A percentile compares a stretch with the other conserved stretches of the same genome.
phyloP scores from a whole-genome alignment of 2,113 vertebrate genomes.

The Oriolus oriolus region DNA sequence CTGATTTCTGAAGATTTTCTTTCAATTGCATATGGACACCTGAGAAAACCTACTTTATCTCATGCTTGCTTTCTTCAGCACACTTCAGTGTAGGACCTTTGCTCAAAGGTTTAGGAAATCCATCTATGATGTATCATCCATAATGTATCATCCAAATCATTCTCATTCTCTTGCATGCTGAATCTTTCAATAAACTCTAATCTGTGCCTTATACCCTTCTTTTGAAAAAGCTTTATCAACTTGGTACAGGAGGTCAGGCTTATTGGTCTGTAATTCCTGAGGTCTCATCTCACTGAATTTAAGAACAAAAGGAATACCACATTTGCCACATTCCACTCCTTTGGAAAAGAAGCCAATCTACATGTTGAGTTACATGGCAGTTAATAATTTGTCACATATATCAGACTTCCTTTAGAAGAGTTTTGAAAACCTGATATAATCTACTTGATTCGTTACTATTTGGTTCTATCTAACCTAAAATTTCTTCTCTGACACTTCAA shows the following conservation, averaged over 20 bases:
- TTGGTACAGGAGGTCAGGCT: neutral
- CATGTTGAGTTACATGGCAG: neutral
- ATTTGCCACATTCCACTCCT: neutral
- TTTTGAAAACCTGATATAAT: slow-evolving; percentile 34
- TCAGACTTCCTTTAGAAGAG: neutral
- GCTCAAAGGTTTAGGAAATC: neutral
- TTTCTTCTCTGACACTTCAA: slow-evolving; percentile 7
- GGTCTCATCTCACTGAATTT: neutral
- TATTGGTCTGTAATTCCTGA: neutral
- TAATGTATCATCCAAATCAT: neutral
- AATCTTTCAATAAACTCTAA: neutral
- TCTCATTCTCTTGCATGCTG: neutral
- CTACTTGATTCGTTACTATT: slow-evolving; percentile 23
- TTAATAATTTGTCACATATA: slow-evolving; percentile 31
- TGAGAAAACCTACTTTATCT: neutral
- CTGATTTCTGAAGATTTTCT: neutral
- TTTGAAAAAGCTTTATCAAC: neutral
- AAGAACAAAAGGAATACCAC: neutral
- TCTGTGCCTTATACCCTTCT: fast-evolving
- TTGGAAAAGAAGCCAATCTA: neutral
- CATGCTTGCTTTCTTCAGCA: neutral
- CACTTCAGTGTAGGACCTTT: neutral
- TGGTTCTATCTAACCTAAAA: neutral
- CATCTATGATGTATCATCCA: neutral
- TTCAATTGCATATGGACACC: neutral